Conservation (phyloP, 2,888 invertebrate species). For the Agonopterix subpropinquella region DNA sequence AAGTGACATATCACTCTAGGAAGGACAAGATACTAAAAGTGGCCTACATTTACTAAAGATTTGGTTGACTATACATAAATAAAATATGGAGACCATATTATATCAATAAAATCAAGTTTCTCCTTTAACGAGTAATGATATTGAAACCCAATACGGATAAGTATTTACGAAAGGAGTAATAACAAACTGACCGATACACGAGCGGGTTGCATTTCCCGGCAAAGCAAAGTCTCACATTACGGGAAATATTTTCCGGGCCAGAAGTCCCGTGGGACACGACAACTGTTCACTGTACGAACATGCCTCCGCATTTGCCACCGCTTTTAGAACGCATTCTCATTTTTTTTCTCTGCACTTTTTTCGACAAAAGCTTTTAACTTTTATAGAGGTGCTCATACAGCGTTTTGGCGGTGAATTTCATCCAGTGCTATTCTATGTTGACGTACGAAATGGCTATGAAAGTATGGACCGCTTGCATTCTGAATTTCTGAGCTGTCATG, state of each 20-base stretch:
- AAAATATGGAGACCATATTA: no score
- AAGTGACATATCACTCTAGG: no score
- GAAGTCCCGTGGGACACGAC: constrained; percentile 52
- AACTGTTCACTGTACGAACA: constrained; percentile 36
- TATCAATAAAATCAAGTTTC: no score
- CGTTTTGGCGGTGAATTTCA: constrained; percentile 40
- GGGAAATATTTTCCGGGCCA: constrained; percentile 44
- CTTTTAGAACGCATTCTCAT: constrained; percentile 57
- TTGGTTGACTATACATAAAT: no score
- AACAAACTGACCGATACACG: background rate
- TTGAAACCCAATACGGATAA: no score
- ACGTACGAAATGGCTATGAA: constrained; percentile 1
- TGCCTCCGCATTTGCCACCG: constrained; percentile 28
- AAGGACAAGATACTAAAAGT: no score
- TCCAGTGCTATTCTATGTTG: constrained; percentile 2
- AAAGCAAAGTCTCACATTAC: constrained; percentile 26
- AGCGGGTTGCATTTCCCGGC: constrained; percentile 3
- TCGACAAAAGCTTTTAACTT: constrained; percentile 67
- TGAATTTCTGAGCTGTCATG: background rate
- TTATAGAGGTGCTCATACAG: constrained; percentile 54
- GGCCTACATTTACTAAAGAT: no score
- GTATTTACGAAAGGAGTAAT: background rate
- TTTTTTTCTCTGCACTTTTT: constrained; percentile 49
- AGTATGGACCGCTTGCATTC: background rate
- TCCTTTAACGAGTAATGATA: no score